phyloP scores from a whole-genome alignment of 2,888 invertebrate genomes.

The Odontothrips loti region DNA sequence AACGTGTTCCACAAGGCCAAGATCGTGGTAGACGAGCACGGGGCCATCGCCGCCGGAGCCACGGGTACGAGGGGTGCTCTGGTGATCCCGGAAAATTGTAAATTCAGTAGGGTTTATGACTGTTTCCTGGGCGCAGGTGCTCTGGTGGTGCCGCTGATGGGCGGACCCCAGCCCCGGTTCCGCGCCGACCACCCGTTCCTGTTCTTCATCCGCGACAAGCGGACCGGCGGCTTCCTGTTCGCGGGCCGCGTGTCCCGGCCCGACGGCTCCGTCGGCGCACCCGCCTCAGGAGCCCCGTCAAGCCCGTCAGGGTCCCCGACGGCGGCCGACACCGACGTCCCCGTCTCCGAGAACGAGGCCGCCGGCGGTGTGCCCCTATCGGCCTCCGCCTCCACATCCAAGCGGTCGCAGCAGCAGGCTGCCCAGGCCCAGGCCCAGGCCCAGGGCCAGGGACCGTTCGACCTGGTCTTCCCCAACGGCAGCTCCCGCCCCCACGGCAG shows the following conservation, averaged over 20 bases:
- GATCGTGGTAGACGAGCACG: conserved; percentile 53
- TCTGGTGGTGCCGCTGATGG: conserved; percentile 3
- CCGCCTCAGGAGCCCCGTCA: not conserved
- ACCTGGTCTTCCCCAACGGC: too few species aligned
- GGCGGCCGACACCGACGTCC: not conserved
- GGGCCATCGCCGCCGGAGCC: conserved; percentile 50
- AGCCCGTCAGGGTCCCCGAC: not conserved
- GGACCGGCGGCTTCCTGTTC: not conserved
- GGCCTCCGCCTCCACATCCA: not conserved
- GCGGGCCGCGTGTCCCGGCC: conserved; percentile 1
- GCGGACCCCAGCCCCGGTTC: conserved; percentile 36
- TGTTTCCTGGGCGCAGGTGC: too few species aligned
- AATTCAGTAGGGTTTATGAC: too few species aligned
- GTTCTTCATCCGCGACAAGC: conserved; percentile 40
- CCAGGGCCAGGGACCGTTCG: too few species aligned
- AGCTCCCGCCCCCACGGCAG: not conserved
- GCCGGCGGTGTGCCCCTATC: not conserved
- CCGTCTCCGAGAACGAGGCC: not conserved
- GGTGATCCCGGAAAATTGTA: conserved; percentile 29
- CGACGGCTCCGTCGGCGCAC: not conserved
- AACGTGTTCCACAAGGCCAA: conserved; percentile 24
- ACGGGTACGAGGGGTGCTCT: conserved; percentile 45
- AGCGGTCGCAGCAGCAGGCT: not conserved
- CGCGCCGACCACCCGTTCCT: conserved; percentile 42
- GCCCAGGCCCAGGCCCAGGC: not conserved